These are phyloP conservation scores for Melanerpes formicivorus DNA, from an alignment of 2,113 vertebrate species.

Conservation along the genomic window DNA sequence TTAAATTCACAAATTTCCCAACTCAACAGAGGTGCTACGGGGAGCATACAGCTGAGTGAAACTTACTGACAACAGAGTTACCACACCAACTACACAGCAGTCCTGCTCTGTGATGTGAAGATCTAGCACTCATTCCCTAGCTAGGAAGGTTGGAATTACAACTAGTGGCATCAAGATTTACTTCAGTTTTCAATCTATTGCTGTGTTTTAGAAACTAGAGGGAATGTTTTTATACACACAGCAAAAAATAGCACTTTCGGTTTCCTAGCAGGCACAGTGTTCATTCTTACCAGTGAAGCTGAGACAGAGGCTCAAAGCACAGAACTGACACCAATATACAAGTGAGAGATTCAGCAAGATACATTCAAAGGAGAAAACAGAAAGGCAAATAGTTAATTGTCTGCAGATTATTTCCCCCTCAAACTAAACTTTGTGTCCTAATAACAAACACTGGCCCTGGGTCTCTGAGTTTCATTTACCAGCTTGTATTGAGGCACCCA, in stretches of 20 bases:
- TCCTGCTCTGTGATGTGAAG: background rate
- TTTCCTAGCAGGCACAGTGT: background rate
- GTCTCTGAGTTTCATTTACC: background rate
- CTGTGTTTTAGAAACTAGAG: background rate
- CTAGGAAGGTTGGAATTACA: background rate
- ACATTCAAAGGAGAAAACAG: background rate
- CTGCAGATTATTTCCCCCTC: background rate
- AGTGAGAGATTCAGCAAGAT: background rate
- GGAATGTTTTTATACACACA: background rate
- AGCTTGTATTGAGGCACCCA: background rate
- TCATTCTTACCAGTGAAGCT: background rate
- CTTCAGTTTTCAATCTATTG: background rate
- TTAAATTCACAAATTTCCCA: background rate
- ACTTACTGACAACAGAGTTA: background rate
- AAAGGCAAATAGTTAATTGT: background rate
- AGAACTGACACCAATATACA: background rate
- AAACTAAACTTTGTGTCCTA: background rate
- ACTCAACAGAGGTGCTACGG: background rate
- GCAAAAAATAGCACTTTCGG: background rate
- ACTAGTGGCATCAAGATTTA: background rate
- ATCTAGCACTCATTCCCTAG: background rate
- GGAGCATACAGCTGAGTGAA: background rate
- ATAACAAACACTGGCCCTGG: background rate
- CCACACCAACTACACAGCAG: rapidly evolving
- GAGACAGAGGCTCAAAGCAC: background rate